Base-by-base conservation (phyloP, 2,797 vertebrate genomes). In the Betta splendens region DNA sequence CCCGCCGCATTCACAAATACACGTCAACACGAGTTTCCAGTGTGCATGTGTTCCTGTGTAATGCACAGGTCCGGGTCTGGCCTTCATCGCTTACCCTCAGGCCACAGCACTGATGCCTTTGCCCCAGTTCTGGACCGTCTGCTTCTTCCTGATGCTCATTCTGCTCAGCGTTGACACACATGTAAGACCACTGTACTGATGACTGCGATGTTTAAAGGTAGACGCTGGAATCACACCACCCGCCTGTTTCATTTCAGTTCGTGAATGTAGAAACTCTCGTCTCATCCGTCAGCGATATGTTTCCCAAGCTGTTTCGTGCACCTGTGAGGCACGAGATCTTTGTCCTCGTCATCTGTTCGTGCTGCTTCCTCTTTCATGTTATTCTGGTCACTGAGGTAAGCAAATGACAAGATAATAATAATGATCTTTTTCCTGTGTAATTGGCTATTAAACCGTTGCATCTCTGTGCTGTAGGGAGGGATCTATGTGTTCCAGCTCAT, bases 401-500 rank as follows among this genome's bases (percentile, higher is more conserved):
- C 1, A 22, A 5, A n/a, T n/a, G n/a, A n/a, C n/a, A n/a, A n/a
- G n/a, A n/a, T n/a, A n/a, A n/a, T n/a, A n/a, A n/a, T n/a, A n/a
- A n/a, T n/a, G n/a, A n/a, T n/a, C n/a, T n/a, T n/a, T n/a, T n/a
- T n/a, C n/a, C n/a, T n/a, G n/a, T n/a, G n/a, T 31, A 31, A 31
- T 10, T n/a, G 15, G 6, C 2, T n/a, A 13, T 22, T 21, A 10
- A 23, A 0, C 12, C 7, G 4, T 43, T 11, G 5, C 44, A 2
- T 63, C 23, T 31, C 12, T 5, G 1, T 26, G 5, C 5, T n/a
- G 7, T 10, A 85, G 79, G 72, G 72, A 15, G 72, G 93, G 2
- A 90, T 94, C 85, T 95, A 94, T 31, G 50, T 94, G 61, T 94
- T 95, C 79, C 92, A 93, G 70, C 89, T 96, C 4, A 91, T 94